Evolutionary conservation across 2,113 vertebrate species (phyloP).

Genomic region (Archilochus colubris): DNA sequence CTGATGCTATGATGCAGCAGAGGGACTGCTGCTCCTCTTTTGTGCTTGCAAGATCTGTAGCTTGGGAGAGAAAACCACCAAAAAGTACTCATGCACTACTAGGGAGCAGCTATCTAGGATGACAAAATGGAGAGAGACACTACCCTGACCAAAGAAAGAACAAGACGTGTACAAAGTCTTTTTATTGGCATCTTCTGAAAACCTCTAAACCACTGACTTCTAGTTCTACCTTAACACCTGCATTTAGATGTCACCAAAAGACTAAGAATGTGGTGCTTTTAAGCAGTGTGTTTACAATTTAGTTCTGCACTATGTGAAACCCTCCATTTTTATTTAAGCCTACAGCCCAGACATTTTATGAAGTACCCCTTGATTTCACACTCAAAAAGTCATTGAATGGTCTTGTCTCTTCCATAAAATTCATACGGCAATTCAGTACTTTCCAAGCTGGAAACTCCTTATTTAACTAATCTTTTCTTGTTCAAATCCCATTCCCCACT

Average conservation of each 20-base stretch:
- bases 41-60: not conserved
- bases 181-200: not conserved
- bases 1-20: constrained; percentile 78
- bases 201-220: not conserved
- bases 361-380: not conserved
- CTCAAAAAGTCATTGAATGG: not conserved
- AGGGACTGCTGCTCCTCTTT: constrained; percentile 50
- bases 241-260: not conserved
- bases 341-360: not conserved
- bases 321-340: not conserved
- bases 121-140: not conserved
- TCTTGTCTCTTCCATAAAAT: not conserved
- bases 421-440: not conserved
- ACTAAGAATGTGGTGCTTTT: not conserved
- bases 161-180: not conserved
- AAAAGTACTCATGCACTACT: not conserved
- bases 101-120: not conserved
- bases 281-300: not conserved
- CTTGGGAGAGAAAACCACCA: not conserved
- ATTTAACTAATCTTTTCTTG: not conserved
- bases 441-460: not conserved
- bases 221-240: not conserved
- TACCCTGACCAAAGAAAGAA: not conserved
- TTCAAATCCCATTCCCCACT: not conserved
- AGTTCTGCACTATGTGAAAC: not conserved